phyloP scores from a whole-genome alignment of 2,888 invertebrate genomes.

The Halictus quadricinctus region DNA sequence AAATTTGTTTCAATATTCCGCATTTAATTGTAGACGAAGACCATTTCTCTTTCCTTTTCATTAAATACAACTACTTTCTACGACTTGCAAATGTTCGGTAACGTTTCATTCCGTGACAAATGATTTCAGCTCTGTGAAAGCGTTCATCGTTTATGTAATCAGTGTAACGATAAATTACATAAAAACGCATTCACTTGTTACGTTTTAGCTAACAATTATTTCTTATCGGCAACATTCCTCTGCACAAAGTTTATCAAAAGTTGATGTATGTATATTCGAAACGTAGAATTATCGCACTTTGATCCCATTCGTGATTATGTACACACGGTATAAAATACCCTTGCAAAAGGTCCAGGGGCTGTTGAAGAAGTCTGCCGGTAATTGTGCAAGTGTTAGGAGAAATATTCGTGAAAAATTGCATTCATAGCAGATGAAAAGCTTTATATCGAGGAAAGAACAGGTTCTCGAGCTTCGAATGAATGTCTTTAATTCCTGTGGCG shows the following conservation, averaged over 20 bases:
- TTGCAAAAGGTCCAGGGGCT: not conserved
- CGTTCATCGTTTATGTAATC: too few species aligned
- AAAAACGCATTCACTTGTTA: too few species aligned
- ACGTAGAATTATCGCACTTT: not conserved
- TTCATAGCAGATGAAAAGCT: not conserved
- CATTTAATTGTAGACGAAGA: too few species aligned
- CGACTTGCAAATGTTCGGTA: too few species aligned
- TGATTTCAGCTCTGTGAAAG: too few species aligned
- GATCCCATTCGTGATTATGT: not conserved
- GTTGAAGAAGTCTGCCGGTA: not conserved
- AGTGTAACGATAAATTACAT: too few species aligned
- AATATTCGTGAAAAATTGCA: slow-evolving; percentile 1
- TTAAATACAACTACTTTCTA: too few species aligned
- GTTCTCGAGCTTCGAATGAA: not conserved
- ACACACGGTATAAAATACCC: not conserved
- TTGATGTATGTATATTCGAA: not conserved
- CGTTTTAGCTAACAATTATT: not conserved
- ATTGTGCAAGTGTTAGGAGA: not conserved
- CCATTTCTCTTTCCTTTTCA: too few species aligned
- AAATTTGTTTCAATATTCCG: too few species aligned
- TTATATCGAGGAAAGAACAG: slow-evolving; percentile 8
- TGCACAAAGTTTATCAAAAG: too few species aligned
- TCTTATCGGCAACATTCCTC: not conserved
- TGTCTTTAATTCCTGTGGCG: slow-evolving; percentile 1
- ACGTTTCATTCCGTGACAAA: too few species aligned